Conservation (phyloP, 53 echinoderm and acorn worm species). For the Henricia sp. region DNA sequence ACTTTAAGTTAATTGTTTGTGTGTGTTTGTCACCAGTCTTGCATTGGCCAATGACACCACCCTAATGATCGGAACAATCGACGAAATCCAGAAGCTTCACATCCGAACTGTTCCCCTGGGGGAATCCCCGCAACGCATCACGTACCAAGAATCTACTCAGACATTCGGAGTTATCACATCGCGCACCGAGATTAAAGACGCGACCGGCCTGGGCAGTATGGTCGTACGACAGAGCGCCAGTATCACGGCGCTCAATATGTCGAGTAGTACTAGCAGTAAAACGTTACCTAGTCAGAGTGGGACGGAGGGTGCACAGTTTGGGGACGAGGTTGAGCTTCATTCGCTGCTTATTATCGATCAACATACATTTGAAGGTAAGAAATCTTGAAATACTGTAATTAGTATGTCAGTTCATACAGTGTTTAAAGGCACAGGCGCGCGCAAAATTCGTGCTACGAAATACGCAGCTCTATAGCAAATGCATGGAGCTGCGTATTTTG, state of each 20-base stretch:
- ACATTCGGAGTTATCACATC: conserved; percentile 92
- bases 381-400: no score
- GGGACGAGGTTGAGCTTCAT: conserved; percentile 90
- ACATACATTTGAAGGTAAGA: conserved; percentile 98
- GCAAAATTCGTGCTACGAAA: no score
- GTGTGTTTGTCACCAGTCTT: conserved; percentile 40
- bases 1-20: neutral
- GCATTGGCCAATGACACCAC: conserved; percentile 96
- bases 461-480: no score
- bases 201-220: conserved; percentile 51
- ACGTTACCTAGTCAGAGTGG: conserved; percentile 69
- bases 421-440: no score
- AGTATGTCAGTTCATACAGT: no score
- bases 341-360: conserved; percentile 95
- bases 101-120: conserved; percentile 97
- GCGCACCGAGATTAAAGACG: conserved; percentile 82
- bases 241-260: conserved; percentile 82
- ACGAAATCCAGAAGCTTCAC: conserved; percentile 99
- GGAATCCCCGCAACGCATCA: conserved; percentile 84
- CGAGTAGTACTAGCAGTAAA: conserved; percentile 78
- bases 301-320: conserved; percentile 73
- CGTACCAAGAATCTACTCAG: conserved; percentile 94
- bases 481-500: no score
- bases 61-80: conserved; percentile 97
- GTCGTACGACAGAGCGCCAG: conserved; percentile 81